These are phyloP conservation scores for Kryptolebias marmoratus DNA, from an alignment of 2,113 vertebrate genomes.

Conservation along the genomic window DNA sequence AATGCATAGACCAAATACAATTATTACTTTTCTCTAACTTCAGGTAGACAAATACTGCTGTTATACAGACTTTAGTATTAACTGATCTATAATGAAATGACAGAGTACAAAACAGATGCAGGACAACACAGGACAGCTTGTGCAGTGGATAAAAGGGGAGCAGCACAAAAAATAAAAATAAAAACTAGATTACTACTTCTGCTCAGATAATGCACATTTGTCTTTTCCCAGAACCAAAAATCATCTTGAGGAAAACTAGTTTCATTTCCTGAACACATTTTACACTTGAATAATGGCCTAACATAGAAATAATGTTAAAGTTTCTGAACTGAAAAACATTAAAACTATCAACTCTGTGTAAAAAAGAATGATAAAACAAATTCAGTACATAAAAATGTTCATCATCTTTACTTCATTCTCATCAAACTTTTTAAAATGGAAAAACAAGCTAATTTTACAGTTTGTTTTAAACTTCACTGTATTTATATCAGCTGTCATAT, in stretches of 20 bases:
- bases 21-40: constrained; percentile 26
- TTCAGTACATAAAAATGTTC: background rate
- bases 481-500: constrained; percentile 34
- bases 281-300: background rate
- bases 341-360: constrained; percentile 29
- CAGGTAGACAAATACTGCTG: constrained; percentile 43
- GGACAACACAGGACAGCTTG: constrained; percentile 16
- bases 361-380: constrained; percentile 4
- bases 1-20: constrained; percentile 67
- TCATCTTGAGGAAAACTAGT: background rate
- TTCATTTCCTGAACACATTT: constrained; percentile 13
- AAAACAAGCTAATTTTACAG: constrained; percentile 9
- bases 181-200: constrained; percentile 13
- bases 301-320: background rate
- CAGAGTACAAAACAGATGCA: constrained; percentile 17
- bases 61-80: constrained; percentile 18
- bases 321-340: constrained; percentile 1
- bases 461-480: constrained; percentile 9
- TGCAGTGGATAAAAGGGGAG: background rate
- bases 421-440: background rate
- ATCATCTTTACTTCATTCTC: constrained; percentile 19
- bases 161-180: background rate
- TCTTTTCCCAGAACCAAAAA: background rate
- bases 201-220: constrained; percentile 28
- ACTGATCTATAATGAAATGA: constrained; percentile 1